A percentile compares a stretch with the other conserved stretches of the same genome.
These are phyloP conservation scores for Drosophila eugracilis DNA, from an alignment of 1,140 invertebrate species.

Conservation along the genomic window DNA sequence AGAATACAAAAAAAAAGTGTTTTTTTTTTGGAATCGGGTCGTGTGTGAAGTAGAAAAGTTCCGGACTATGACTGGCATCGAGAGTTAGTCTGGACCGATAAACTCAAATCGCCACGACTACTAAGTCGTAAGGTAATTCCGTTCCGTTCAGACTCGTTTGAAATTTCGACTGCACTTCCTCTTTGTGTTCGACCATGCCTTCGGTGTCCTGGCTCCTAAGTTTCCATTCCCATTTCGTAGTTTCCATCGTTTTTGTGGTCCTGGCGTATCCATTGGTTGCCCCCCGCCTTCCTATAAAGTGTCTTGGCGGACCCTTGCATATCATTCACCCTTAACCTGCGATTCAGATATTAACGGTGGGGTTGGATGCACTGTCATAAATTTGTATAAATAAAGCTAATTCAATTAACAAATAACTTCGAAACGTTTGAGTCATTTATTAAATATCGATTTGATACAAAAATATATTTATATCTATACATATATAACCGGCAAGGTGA, in stretches of 20 bases:
- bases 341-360: neutral
- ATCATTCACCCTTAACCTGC: slow-evolving; percentile 25
- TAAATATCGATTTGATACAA: too few relatives aligned
- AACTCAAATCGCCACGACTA: slow-evolving; percentile 19
- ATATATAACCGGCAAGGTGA: too few relatives aligned
- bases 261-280: slow-evolving; percentile 28
- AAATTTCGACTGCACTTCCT: slow-evolving; percentile 7
- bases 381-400: neutral
- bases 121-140: neutral
- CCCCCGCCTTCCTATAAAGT: neutral
- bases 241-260: slow-evolving; percentile 20
- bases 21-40: slow-evolving; percentile 42
- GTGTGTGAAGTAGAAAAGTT: slow-evolving; percentile 69
- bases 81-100: slow-evolving; percentile 12
- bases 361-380: too few relatives aligned
- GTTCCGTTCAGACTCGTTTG: slow-evolving; percentile 1
- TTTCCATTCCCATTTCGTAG: neutral
- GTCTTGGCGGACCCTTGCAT: slow-evolving; percentile 3
- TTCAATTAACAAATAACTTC: too few relatives aligned
- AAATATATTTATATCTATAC: too few relatives aligned
- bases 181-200: too few relatives aligned
- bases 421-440: too few relatives aligned
- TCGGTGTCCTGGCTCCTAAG: neutral
- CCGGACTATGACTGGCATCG: slow-evolving; percentile 40
- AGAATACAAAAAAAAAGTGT: slow-evolving; percentile 29